A percentile compares a stretch with the other conserved stretches of the same genome.
Conservation (phyloP, 2,797 vertebrate species). For the Periophthalmus magnuspinnatus region DNA sequence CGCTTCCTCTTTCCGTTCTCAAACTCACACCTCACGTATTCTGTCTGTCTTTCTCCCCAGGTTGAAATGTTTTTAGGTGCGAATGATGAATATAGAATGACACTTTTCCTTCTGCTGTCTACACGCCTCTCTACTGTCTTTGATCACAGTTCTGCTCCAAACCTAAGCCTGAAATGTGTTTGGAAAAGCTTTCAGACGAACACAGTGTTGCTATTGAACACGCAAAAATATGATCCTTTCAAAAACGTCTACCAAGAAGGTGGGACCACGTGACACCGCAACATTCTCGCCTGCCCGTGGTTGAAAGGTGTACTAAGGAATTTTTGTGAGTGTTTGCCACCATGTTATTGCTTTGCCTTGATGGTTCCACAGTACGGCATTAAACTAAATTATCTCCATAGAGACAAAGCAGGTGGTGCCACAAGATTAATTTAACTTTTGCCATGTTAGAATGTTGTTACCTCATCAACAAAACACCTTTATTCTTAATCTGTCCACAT, state of each 20-base stretch:
- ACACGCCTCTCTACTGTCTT: background rate
- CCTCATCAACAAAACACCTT: too few relatives aligned
- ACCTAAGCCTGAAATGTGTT: background rate
- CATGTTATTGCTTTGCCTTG: too few relatives aligned
- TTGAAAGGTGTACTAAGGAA: too few relatives aligned
- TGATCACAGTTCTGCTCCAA: conserved; percentile 4
- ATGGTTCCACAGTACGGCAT: too few relatives aligned
- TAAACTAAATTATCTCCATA: too few relatives aligned
- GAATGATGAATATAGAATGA: conserved; percentile 3
- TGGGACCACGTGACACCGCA: too few relatives aligned
- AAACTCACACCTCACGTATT: background rate
- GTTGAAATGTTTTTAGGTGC: background rate
- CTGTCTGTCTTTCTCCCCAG: background rate
- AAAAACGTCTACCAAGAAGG: background rate
- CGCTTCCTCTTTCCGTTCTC: background rate
- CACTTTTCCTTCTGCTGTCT: conserved; percentile 6
- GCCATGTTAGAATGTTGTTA: too few relatives aligned
- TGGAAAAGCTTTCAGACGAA: conserved; percentile 1
- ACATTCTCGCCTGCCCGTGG: background rate
- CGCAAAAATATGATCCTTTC: background rate
- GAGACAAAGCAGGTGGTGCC: too few relatives aligned
- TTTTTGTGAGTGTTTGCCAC: too few relatives aligned
- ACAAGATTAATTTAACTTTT: too few relatives aligned
- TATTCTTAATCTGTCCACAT: too few relatives aligned
- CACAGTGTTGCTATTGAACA: background rate